Evolutionary conservation across 2,888 invertebrate genomes (phyloP), one percentile per base, ranked within the genome.

Genomic region (Cloeon dipterum): DNA sequence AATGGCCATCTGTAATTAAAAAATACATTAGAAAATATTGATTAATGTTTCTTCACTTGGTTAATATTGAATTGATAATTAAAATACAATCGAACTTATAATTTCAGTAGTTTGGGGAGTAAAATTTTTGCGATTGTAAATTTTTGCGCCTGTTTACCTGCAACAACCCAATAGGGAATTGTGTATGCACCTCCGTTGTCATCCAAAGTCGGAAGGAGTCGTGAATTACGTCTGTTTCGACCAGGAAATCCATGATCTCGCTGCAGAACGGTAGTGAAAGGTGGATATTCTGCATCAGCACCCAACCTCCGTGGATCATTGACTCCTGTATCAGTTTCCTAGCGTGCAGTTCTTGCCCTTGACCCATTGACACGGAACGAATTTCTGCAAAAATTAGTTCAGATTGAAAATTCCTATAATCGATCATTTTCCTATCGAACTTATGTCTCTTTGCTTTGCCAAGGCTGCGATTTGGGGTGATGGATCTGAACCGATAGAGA

Each of bases 401-500:
- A 32, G 32, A 32, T 11, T 8, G 11, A 3, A 10, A 13, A 26
- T 35, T 16, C 11, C 2, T 11, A 23, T 25, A 11, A 11, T 13
- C 26, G 4, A 39, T 8, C 23, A 20, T 21, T 11, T 13, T 11
- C 1, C 16, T 11, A 35, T 56, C 70, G 65, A 61, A 88, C 88
- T 66, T 39, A 82, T 76, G 47, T 76, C 74, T 57, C 82, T 81
- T 37, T 72, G 62, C 58, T 91, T 93, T 2, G 93, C 86, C 34
- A 93, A 58, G 8, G 68, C 61, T 26, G 78, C 76, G 43, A 94
- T 88, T 61, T 91, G 88, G 8, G 83, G 76, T n/a, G 91, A 89
- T 2, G 94, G 94, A 62, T 94, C 94, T 0, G 91, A 91, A 1
- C 94, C 93, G 48, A 86, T 89, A 0, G 91, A 89, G 14, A 94